Evolutionary conservation across 1,140 invertebrate species (phyloP).

Genomic region (Telenomus remus): DNA sequence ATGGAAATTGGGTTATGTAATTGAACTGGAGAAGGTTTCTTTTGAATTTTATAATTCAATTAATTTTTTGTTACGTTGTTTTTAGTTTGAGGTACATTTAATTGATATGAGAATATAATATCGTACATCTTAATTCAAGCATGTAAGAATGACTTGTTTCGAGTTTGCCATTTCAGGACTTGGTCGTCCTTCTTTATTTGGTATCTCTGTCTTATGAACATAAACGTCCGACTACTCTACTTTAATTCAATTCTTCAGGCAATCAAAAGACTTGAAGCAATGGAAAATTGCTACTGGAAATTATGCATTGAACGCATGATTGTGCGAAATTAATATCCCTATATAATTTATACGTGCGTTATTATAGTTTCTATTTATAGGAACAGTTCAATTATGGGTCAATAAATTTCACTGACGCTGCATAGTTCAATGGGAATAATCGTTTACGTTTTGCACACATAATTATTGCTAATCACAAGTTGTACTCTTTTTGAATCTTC

Average conservation of each 20-base stretch:
- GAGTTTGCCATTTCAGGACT: background rate
- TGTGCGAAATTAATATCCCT: conserved; percentile 27
- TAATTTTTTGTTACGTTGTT: background rate
- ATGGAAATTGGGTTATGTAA: no score
- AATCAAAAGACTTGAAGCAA: conserved; percentile 18
- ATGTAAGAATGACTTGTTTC: conserved; percentile 1
- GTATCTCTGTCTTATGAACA: conserved; percentile 7
- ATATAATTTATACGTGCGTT: conserved; percentile 22
- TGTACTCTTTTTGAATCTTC: no score
- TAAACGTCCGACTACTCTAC: conserved; percentile 17
- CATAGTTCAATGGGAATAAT: conserved; percentile 19
- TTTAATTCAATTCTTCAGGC: conserved; percentile 21
- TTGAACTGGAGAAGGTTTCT: no score
- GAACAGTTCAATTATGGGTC: conserved; percentile 33
- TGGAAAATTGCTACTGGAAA: conserved; percentile 39
- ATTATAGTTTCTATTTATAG: conserved; percentile 24
- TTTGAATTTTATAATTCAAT: conserved; percentile 2
- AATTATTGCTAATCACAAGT: no score
- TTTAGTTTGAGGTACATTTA: no score
- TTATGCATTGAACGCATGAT: conserved; percentile 35
- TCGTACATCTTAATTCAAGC: background rate
- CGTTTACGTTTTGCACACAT: background rate
- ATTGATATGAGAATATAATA: no score
- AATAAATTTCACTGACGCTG: conserved; percentile 4
- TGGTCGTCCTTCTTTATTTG: conserved; percentile 1